These are phyloP conservation scores for Venturia canescens DNA, from an alignment of 1,140 invertebrate genomes.

Conservation along the genomic window DNA sequence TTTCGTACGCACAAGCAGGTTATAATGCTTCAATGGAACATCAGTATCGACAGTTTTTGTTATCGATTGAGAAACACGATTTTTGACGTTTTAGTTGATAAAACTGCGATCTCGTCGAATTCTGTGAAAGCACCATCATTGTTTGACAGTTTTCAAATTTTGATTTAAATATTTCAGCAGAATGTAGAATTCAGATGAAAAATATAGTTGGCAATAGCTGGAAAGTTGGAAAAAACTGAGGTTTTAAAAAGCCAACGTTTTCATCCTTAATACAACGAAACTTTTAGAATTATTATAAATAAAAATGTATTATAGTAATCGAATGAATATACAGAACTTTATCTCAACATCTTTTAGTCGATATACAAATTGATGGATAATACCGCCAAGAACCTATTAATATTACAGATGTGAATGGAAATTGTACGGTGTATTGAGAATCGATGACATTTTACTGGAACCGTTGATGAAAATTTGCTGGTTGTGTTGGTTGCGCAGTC, in stretches of 20 bases:
- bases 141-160: too few species aligned
- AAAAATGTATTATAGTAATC: conserved; percentile 59
- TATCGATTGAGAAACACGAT: too few species aligned
- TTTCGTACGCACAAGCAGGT: too few species aligned
- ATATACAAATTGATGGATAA: conserved; percentile 52
- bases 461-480: conserved; percentile 75
- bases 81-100: too few species aligned
- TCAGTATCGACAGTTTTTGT: too few species aligned
- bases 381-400: conserved; percentile 49
- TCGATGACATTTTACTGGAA: conserved; percentile 62
- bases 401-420: conserved; percentile 30
- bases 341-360: conserved; percentile 25
- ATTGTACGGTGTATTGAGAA: background rate
- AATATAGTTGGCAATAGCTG: too few species aligned
- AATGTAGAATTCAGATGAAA: too few species aligned
- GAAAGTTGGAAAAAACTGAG: too few species aligned
- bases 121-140: too few species aligned
- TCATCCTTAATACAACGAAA: background rate
- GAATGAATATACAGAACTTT: conserved; percentile 59
- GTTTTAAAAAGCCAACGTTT: background rate
- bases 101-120: too few species aligned
- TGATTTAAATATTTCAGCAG: too few species aligned
- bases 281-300: conserved; percentile 55
- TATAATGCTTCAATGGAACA: too few species aligned
- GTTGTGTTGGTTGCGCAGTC: conserved; percentile 72